Evolutionary conservation across 92 coral and sea anemone species (phyloP).

Genomic region (Micromussa lordhowensis): DNA sequence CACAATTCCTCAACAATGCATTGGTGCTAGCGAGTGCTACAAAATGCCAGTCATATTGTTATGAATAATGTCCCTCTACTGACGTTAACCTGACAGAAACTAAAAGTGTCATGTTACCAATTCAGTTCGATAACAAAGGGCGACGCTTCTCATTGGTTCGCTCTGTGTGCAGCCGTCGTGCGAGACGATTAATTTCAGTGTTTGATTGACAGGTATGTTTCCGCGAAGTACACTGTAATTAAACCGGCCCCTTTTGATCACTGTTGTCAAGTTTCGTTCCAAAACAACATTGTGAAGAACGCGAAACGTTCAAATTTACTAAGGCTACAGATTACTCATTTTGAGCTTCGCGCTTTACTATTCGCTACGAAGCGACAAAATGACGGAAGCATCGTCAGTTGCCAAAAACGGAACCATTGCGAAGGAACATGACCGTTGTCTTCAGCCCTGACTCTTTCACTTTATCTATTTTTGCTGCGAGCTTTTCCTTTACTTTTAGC

Average conservation of each 20-base stretch:
- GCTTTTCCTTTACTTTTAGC: too few relatives aligned
- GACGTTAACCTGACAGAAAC: background rate
- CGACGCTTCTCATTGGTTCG: background rate
- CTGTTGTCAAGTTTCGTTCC: background rate
- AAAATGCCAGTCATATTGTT: background rate
- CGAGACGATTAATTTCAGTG: background rate
- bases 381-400: slow-evolving; percentile 1
- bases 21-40: background rate
- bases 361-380: too few relatives aligned
- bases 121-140: background rate
- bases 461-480: background rate
- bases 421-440: background rate
- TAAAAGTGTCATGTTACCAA: background rate
- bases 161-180: background rate
- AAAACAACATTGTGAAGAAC: background rate
- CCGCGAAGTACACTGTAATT: too few relatives aligned
- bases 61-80: background rate
- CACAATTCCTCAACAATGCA: slow-evolving; percentile 1
- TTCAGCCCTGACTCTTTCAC: background rate
- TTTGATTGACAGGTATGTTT: background rate
- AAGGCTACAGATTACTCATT: background rate
- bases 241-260: background rate
- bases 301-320: background rate
- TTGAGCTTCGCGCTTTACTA: background rate
- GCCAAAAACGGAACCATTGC: background rate